A percentile compares a stretch with the other conserved stretches of the same genome.
Evolutionary conservation across 2,113 vertebrate genomes (phyloP).

Genomic region (Archilochus colubris): DNA sequence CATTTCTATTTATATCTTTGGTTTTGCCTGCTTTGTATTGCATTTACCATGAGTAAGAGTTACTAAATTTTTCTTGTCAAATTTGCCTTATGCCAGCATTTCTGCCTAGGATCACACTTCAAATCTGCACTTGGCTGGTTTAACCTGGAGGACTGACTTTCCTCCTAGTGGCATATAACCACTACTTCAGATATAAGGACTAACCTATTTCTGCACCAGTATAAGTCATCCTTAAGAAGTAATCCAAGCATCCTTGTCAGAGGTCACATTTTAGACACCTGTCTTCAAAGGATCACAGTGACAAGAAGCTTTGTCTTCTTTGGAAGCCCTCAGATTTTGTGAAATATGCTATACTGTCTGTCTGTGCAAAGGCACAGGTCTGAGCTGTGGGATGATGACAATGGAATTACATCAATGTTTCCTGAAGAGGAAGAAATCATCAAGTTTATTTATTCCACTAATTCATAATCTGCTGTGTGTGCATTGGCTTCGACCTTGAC

Average conservation of each 20-base stretch:
- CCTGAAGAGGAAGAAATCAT: background rate
- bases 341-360: background rate
- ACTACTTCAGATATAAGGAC: background rate
- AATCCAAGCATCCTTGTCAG: background rate
- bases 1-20: background rate
- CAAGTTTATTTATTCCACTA: background rate
- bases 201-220: background rate
- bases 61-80: slow-evolving; percentile 1
- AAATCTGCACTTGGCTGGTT: background rate
- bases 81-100: slow-evolving; percentile 28
- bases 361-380: background rate
- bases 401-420: background rate
- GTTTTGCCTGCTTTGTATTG: background rate
- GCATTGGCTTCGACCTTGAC: background rate
- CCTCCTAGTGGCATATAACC: background rate
- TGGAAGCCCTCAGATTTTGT: background rate
- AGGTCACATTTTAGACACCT: background rate
- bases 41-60: background rate
- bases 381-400: background rate
- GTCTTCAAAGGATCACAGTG: background rate
- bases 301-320: background rate
- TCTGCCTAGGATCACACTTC: slow-evolving; percentile 10
- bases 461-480: background rate
- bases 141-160: background rate
- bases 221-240: background rate